Base-by-base conservation (phyloP, 2,888 invertebrate species). In the Mythimna albipuncta region DNA sequence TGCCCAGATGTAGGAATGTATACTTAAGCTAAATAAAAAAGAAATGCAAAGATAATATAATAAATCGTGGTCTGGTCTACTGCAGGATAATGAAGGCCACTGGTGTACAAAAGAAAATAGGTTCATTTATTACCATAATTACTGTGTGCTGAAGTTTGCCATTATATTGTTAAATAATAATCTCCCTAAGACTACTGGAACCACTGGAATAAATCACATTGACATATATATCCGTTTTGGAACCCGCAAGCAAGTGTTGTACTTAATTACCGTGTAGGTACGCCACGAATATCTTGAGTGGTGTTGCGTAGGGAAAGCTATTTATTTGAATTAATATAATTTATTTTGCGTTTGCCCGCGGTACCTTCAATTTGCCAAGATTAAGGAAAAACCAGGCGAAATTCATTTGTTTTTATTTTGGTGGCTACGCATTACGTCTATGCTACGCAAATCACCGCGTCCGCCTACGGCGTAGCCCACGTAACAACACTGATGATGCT, bases 291-390 rank as follows among this genome's bases (percentile, higher is more conserved):
- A 69, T 63, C 59, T 73, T 68, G 70, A 76, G 79, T 65, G 61
- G 59, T 58, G 62, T 69, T 72, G 54, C 62, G 62, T 62, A 61
- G 62, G 55, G 67, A 47, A 70, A 77, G 71, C 64, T 62, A 77
- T 82, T 70, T 77, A 59, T 80, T 77, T 72, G 64, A 69, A 82
- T 79, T 71, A 79, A 76, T 82, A 79, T 79, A 64, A 76, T 82
- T 72, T 69, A 67, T 72, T 77, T 81, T 58, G 69, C 66, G 63
- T 72, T 65, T 62, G 38, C 38, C 57, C 58, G 13, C 32, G 19
- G 32, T 69, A 50, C 66, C 59, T 73, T 73, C 32, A 71, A 67
- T 66, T 64, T 35, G 59, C 35, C 47, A 63, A 68, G 64, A 61
- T 58, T 72, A 66, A 70, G 79, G 63, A 65, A 81, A 81, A 81